phyloP scores from a whole-genome alignment of 2,797 vertebrate genomes.

The Artibeus lituratus region DNA sequence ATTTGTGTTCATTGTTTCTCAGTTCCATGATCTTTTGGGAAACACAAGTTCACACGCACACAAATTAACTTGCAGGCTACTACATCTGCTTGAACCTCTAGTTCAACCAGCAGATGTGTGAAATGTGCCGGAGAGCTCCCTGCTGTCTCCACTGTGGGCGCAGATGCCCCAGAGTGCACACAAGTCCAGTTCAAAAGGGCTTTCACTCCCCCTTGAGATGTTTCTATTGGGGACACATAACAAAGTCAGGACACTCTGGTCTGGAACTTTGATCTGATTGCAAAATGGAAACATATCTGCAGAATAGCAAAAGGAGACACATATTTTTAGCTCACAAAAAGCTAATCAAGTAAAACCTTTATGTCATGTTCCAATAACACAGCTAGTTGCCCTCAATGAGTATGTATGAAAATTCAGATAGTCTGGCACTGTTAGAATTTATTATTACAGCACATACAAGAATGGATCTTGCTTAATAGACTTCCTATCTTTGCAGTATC shows the following conservation, averaged over 20 bases:
- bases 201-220: slow-evolving; percentile 35
- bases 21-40: slow-evolving; percentile 7
- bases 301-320: slow-evolving; percentile 38
- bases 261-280: slow-evolving; percentile 49
- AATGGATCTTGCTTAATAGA: neutral
- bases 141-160: neutral
- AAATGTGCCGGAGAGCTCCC: neutral
- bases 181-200: neutral
- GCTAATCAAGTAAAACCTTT: slow-evolving; percentile 10
- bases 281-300: slow-evolving; percentile 22
- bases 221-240: slow-evolving; percentile 44
- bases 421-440: neutral
- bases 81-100: slow-evolving; percentile 39
- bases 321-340: slow-evolving; percentile 45
- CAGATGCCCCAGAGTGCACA: neutral
- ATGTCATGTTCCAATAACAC: neutral
- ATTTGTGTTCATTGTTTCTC: slow-evolving; percentile 25
- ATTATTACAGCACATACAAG: neutral
- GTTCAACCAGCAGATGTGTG: slow-evolving; percentile 28
- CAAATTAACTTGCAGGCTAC: neutral
- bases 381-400: neutral
- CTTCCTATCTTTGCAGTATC: neutral
- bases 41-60: neutral
- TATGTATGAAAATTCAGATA: neutral
- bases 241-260: slow-evolving; percentile 16